A percentile compares a stretch with the other conserved stretches of the same genome.
These are phyloP conservation scores for Beris morrisii DNA, from an alignment of 2,888 invertebrate species.

Conservation along the genomic window DNA sequence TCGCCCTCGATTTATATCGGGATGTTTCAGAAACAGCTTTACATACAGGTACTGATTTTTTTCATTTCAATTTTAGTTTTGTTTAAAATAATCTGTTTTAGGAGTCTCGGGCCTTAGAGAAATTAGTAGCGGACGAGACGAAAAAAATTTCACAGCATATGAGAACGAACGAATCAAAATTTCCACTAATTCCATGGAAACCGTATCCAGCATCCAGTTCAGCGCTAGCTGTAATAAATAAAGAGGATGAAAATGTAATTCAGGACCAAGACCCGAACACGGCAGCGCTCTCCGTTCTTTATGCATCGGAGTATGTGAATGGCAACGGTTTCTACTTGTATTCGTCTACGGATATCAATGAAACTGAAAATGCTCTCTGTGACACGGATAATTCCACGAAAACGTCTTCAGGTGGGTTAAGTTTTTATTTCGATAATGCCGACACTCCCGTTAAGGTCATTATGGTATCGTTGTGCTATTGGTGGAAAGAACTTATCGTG, in stretches of 20 bases:
- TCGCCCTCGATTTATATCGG: conserved; percentile 80
- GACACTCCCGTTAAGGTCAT: conserved; percentile 69
- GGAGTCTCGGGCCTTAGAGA: conserved; percentile 61
- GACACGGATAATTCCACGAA: conserved; percentile 42
- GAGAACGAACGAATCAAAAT: conserved; percentile 49
- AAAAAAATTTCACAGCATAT: conserved; percentile 48
- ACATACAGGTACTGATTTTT: conserved; percentile 50
- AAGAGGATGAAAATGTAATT: conserved; percentile 32
- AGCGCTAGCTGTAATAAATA: conserved; percentile 46
- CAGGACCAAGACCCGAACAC: conserved; percentile 57
- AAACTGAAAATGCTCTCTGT: conserved; percentile 56
- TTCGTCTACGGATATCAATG: conserved; percentile 60
- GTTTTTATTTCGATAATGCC: conserved; percentile 55
- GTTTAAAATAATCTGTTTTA: conserved; percentile 27
- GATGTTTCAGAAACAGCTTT: conserved; percentile 77
- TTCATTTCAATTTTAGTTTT: not conserved
- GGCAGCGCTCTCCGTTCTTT: conserved; percentile 72
- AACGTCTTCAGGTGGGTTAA: not conserved
- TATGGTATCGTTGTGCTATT: conserved; percentile 75
- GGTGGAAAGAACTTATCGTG: conserved; percentile 81
- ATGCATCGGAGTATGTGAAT: conserved; percentile 71
- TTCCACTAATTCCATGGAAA: conserved; percentile 69
- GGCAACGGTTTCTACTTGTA: conserved; percentile 82
- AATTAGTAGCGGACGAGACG: conserved; percentile 48
- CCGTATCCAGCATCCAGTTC: conserved; percentile 65